Percentiles rank a stretch among this genome's conserved stretches.
Evolutionary conservation across 2,888 invertebrate species (phyloP).

Genomic region (Gandaritis pyraliata): DNA sequence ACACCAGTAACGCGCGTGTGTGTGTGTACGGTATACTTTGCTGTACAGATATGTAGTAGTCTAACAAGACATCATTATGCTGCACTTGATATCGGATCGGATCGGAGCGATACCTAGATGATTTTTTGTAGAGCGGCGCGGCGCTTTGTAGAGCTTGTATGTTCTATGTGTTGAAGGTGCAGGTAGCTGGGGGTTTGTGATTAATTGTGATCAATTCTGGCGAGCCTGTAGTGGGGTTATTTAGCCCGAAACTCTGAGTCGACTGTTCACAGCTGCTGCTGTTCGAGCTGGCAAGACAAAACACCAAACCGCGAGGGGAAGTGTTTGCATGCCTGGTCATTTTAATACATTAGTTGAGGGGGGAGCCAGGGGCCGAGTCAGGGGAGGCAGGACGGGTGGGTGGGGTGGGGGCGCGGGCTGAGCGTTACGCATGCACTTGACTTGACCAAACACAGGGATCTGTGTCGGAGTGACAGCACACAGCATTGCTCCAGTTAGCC

Average conservation of each 20-base stretch:
- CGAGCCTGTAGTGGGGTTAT: too few relatives aligned
- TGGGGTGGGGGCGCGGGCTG: conserved; percentile 8
- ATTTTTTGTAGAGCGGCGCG: conserved; percentile 16
- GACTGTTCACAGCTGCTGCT: conserved; percentile 7
- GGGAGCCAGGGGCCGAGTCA: conserved; percentile 6
- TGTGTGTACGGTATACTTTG: not conserved
- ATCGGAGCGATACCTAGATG: not conserved
- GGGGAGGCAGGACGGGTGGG: conserved; percentile 12
- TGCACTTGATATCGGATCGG: conserved; percentile 15
- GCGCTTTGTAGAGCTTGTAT: not conserved
- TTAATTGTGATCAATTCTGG: too few relatives aligned
- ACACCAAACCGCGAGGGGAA: conserved; percentile 23
- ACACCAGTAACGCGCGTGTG: not conserved
- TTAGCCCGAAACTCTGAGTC: too few relatives aligned
- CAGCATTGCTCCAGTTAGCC: conserved; percentile 51
- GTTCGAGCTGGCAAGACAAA: conserved; percentile 5
- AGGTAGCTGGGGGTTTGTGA: too few relatives aligned
- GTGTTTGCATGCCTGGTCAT: conserved; percentile 45
- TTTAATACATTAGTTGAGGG: conserved; percentile 48
- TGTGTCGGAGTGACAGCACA: conserved; percentile 47
- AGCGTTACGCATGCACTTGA: conserved; percentile 51
- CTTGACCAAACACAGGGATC: conserved; percentile 56
- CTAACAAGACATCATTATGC: conserved; percentile 22
- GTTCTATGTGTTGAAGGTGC: too few relatives aligned
- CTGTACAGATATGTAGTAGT: not conserved